phyloP scores from a whole-genome alignment of 2,797 vertebrate genomes.

The Poecilia gillii region DNA sequence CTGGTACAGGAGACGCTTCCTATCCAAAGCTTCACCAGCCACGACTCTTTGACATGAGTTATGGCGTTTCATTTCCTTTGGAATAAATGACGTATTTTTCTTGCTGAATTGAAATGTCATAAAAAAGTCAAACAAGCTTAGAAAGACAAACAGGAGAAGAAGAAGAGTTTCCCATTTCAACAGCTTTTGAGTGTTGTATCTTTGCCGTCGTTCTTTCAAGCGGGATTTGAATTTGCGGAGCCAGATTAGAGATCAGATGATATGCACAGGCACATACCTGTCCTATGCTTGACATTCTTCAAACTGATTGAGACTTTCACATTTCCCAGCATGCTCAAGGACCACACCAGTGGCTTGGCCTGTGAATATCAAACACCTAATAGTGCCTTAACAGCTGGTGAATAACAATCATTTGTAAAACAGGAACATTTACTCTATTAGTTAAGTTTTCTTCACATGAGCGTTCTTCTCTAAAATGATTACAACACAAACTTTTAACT shows the following conservation, averaged over 20 bases:
- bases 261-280: conserved; percentile 2
- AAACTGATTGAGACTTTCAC: not conserved
- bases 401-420: not conserved
- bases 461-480: not conserved
- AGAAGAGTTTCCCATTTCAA: not conserved
- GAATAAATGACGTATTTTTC: not conserved
- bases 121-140: not conserved
- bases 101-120: not conserved
- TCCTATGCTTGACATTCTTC: conserved; percentile 10
- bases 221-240: not conserved
- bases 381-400: not conserved
- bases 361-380: not conserved
- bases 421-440: not conserved
- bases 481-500: not conserved
- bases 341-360: not conserved
- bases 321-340: not conserved
- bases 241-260: not conserved
- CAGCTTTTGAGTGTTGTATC: not conserved
- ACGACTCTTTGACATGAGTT: not conserved
- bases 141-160: not conserved
- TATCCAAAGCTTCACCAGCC: not conserved
- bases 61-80: not conserved
- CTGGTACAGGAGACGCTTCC: not conserved
- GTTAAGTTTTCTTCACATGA: not conserved
- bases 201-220: not conserved